phyloP scores from a whole-genome alignment of 2,888 invertebrate genomes.

The Mantis religiosa region DNA sequence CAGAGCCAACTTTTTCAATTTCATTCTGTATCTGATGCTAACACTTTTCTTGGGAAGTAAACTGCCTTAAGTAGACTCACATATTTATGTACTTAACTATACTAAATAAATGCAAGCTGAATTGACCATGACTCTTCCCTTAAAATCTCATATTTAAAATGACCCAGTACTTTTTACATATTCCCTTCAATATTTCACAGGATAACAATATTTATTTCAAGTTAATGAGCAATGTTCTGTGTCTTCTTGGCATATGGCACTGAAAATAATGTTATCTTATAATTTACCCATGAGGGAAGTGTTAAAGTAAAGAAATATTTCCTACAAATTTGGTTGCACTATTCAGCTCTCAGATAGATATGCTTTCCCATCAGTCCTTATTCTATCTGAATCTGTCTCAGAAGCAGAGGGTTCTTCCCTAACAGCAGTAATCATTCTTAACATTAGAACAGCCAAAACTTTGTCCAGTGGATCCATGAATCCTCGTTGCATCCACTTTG shows the following conservation, averaged over 20 bases:
- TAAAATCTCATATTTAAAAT: not conserved
- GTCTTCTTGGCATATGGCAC: not conserved
- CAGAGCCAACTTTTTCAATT: not conserved
- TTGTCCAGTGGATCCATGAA: constrained; percentile 97
- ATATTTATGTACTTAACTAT: not conserved
- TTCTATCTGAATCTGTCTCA: not conserved
- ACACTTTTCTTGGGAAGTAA: not conserved
- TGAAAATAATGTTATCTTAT: not conserved
- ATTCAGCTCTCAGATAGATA: not conserved
- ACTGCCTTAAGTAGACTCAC: not conserved
- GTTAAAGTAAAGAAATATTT: not conserved
- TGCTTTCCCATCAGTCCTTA: not conserved
- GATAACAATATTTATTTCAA: not conserved
- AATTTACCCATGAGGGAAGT: not conserved
- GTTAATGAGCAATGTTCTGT: not conserved
- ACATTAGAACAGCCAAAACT: constrained; percentile 74
- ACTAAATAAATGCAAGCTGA: not conserved
- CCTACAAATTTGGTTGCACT: not conserved
- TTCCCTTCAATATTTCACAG: not conserved
- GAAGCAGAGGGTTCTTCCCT: constrained; percentile 40
- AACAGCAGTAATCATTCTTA: constrained; percentile 59
- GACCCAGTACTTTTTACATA: not conserved
- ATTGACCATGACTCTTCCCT: not conserved
- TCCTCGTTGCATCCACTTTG: constrained; percentile 98
- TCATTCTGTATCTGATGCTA: not conserved